phyloP scores from a whole-genome alignment of 2,888 invertebrate genomes.

The Melinopterus prodromus region DNA sequence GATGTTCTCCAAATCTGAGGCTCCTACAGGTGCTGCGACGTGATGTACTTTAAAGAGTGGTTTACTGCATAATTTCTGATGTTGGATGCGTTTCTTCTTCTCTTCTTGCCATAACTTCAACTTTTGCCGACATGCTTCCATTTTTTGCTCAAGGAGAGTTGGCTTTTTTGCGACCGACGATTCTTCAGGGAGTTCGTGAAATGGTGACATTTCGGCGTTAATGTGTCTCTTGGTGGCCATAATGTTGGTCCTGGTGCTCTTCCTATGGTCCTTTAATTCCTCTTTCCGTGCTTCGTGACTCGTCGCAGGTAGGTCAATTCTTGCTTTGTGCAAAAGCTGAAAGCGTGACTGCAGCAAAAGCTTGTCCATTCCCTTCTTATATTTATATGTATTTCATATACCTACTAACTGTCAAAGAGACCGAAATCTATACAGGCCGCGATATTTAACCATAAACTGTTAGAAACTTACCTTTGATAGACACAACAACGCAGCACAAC shows the following conservation, averaged over 20 bases:
- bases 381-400: background rate
- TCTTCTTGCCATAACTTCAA: conserved; percentile 52
- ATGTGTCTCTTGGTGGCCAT: background rate
- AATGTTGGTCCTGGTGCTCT: background rate
- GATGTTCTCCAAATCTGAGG: conserved; percentile 46
- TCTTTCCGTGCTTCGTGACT: background rate
- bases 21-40: conserved; percentile 38
- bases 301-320: background rate
- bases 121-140: too few species aligned
- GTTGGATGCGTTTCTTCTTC: conserved; percentile 43
- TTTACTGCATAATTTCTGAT: conserved; percentile 46
- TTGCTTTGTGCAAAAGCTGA: background rate
- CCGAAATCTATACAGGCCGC: background rate
- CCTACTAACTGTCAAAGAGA: background rate
- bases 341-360: background rate
- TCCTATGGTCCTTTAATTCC: background rate
- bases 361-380: background rate
- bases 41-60: conserved; percentile 53
- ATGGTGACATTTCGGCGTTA: background rate
- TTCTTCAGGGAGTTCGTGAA: background rate
- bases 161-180: background rate
- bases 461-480: background rate
- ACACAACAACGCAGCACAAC: background rate
- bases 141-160: background rate
- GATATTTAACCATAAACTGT: background rate